Evolutionary conservation across 2,113 vertebrate genomes (phyloP).

Genomic region (Ceyx melanurus): DNA sequence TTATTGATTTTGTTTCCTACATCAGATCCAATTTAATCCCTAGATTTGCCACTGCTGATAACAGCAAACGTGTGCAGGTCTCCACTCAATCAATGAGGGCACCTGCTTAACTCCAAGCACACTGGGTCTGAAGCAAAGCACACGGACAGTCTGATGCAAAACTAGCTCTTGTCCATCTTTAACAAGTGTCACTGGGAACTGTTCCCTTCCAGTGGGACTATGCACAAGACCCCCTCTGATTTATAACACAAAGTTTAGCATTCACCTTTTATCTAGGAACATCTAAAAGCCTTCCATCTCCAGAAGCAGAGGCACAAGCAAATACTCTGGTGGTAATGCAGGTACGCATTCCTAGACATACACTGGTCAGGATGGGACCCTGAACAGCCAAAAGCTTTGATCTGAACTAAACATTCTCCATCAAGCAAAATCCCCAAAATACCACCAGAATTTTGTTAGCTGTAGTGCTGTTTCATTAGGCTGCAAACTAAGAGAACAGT

Average conservation of each 20-base stretch:
- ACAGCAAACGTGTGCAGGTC: background rate
- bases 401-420: accelerated
- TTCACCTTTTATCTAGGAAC: background rate
- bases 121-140: background rate
- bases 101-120: background rate
- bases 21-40: background rate
- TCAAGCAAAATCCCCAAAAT: background rate
- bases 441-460: background rate
- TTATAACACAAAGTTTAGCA: background rate
- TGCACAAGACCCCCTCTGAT: background rate
- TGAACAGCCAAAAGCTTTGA: background rate
- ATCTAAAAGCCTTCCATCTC: background rate
- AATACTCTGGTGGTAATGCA: background rate
- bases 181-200: background rate
- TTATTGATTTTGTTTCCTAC: background rate
- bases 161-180: background rate
- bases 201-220: background rate
- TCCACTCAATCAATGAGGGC: background rate
- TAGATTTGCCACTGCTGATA: background rate
- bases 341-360: accelerated
- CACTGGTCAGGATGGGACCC: background rate
- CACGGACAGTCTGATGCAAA: background rate
- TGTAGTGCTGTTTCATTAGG: background rate
- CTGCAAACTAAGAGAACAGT: background rate
- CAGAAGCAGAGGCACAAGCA: background rate